A percentile compares a stretch with the other conserved stretches of the same genome.
Conservation (phyloP, 2,113 vertebrate genomes). For the Antigone vipio region DNA sequence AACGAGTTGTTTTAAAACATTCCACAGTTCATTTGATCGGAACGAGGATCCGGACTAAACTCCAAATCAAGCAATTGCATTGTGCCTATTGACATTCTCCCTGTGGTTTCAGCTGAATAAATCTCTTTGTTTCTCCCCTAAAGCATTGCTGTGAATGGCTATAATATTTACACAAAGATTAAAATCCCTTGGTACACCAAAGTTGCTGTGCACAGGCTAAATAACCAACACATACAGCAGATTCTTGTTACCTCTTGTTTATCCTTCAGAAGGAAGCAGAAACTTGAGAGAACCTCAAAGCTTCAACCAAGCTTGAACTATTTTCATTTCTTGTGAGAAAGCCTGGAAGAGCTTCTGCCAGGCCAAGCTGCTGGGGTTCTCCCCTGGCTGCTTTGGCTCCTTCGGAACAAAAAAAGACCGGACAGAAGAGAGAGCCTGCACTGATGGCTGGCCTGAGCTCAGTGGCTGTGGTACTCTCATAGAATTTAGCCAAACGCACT, state of each 20-base stretch:
- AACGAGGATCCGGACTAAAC: conserved; percentile 34
- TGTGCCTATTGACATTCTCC: conserved; percentile 50
- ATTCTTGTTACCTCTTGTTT: conserved; percentile 55
- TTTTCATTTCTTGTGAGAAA: conserved; percentile 38
- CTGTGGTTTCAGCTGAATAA: conserved; percentile 67
- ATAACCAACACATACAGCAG: conserved; percentile 44
- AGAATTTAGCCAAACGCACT: background rate
- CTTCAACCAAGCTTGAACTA: conserved; percentile 16
- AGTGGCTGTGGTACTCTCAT: rapidly evolving
- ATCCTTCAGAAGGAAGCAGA: conserved; percentile 54
- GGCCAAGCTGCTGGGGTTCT: conserved; percentile 27
- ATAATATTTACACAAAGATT: conserved; percentile 57
- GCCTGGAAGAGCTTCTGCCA: background rate
- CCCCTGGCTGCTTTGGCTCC: background rate
- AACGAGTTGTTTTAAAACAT: conserved; percentile 31
- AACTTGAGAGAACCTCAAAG: conserved; percentile 68
- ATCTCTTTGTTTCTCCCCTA: conserved; percentile 51
- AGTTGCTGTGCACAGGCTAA: conserved; percentile 31
- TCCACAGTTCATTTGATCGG: conserved; percentile 51
- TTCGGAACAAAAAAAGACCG: background rate
- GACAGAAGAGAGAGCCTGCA: background rate
- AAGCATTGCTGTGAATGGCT: conserved; percentile 34
- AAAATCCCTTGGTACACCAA: conserved; percentile 36
- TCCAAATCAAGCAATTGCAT: conserved; percentile 61
- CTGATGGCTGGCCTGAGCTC: background rate